Conservation (phyloP, 2,888 invertebrate species). For the Chromoteleia sp. region DNA sequence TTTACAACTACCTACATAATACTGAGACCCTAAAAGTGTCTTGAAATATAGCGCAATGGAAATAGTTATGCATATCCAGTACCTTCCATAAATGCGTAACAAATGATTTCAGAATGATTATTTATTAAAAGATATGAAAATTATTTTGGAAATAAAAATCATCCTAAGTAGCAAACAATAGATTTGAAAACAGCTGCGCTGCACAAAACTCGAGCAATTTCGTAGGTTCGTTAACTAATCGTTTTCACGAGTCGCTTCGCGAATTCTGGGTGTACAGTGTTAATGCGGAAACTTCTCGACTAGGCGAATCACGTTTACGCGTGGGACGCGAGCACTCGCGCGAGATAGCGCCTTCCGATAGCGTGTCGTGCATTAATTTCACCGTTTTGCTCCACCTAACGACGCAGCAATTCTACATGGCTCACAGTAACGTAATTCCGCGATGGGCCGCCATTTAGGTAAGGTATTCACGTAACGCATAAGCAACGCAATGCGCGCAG, state of each 20-base stretch:
- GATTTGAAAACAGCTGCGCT: constrained; percentile 57
- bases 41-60: no score
- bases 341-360: constrained; percentile 79
- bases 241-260: constrained; percentile 63
- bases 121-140: no score
- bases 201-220: constrained; percentile 41
- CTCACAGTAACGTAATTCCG: constrained; percentile 68
- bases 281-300: constrained; percentile 80
- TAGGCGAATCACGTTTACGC: constrained; percentile 81
- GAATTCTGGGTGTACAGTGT: constrained; percentile 61
- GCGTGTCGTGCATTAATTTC: constrained; percentile 79
- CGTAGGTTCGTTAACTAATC: constrained; percentile 42
- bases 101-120: no score
- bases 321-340: constrained; percentile 73
- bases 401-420: constrained; percentile 72
- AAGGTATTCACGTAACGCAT: constrained; percentile 84
- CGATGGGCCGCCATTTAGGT: constrained; percentile 78
- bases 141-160: constrained; percentile 10
- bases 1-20: no score
- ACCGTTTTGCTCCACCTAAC: constrained; percentile 74
- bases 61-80: no score
- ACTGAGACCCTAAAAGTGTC: no score
- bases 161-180: constrained; percentile 4
- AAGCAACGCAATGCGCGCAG: constrained; percentile 82
- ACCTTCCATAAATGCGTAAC: no score